phyloP scores from a whole-genome alignment of 2,888 invertebrate genomes.

The Tipula unca region DNA sequence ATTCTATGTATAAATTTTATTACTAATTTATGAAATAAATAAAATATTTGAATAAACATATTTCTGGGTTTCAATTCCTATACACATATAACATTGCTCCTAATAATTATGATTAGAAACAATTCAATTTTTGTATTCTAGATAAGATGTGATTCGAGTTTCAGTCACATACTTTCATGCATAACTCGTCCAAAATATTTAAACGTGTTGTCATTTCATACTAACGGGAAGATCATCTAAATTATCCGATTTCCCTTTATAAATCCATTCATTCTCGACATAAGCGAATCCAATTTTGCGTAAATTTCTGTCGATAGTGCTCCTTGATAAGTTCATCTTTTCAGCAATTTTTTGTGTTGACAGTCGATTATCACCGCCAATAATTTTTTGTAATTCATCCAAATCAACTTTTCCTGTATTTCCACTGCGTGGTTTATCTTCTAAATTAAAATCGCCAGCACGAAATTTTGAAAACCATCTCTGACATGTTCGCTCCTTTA shows the following conservation, averaged over 20 bases:
- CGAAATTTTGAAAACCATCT: conserved; percentile 29
- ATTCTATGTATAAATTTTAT: background rate
- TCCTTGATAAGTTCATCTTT: background rate
- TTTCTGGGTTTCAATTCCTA: background rate
- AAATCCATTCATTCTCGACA: background rate
- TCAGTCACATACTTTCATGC: background rate
- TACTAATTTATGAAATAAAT: background rate
- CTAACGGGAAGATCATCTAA: background rate
- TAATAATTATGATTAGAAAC: background rate
- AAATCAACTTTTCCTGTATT: background rate
- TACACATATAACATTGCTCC: background rate
- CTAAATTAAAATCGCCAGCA: conserved; percentile 27
- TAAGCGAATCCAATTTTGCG: background rate
- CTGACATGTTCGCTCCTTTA: conserved; percentile 20
- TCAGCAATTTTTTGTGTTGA: conserved; percentile 8
- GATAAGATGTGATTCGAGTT: background rate
- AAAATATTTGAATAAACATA: background rate
- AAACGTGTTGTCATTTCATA: background rate
- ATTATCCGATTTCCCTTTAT: background rate
- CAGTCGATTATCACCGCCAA: background rate
- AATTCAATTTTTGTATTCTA: background rate
- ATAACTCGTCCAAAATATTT: background rate
- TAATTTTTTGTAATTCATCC: background rate
- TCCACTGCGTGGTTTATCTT: background rate
- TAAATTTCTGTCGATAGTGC: background rate